phyloP scores from a whole-genome alignment of 2,888 invertebrate genomes.

The Augiades crinisus region DNA sequence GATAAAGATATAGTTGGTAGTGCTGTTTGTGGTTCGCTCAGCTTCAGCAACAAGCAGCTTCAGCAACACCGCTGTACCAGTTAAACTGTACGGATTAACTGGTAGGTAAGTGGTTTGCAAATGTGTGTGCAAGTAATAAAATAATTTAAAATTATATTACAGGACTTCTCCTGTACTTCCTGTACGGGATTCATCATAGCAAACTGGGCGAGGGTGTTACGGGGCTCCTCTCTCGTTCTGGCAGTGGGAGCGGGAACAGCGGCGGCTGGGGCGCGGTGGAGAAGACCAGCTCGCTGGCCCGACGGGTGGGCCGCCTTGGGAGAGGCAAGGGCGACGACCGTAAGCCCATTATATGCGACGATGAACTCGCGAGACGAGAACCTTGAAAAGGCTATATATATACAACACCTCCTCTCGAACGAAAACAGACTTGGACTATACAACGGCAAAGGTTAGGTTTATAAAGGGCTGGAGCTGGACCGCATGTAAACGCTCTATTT shows the following conservation, averaged over 20 bases:
- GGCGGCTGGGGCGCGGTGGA: slow-evolving; percentile 75
- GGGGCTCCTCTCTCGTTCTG: slow-evolving; percentile 63
- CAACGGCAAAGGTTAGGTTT: neutral
- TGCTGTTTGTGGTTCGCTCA: too few relatives aligned
- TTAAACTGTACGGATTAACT: too few relatives aligned
- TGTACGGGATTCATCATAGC: slow-evolving; percentile 93
- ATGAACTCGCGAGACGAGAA: slow-evolving; percentile 65
- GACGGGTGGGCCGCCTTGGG: slow-evolving; percentile 63
- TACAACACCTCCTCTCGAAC: neutral
- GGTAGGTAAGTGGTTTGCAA: too few relatives aligned
- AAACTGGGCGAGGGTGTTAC: slow-evolving; percentile 85
- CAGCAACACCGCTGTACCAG: too few relatives aligned
- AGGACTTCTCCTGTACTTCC: slow-evolving; percentile 91
- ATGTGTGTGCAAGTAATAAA: too few relatives aligned
- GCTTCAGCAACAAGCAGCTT: too few relatives aligned
- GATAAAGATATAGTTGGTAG: too few relatives aligned
- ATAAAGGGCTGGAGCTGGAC: too few relatives aligned
- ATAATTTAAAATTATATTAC: too few relatives aligned
- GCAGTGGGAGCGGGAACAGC: slow-evolving; percentile 58
- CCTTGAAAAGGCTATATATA: slow-evolving; percentile 51
- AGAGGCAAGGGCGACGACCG: slow-evolving; percentile 67
- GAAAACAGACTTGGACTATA: neutral
- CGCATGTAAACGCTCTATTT: too few relatives aligned
- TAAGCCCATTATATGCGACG: slow-evolving; percentile 71
- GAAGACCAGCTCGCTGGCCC: slow-evolving; percentile 64